Conservation (phyloP, 2,113 vertebrate genomes). For the Turdus rufiventris region DNA sequence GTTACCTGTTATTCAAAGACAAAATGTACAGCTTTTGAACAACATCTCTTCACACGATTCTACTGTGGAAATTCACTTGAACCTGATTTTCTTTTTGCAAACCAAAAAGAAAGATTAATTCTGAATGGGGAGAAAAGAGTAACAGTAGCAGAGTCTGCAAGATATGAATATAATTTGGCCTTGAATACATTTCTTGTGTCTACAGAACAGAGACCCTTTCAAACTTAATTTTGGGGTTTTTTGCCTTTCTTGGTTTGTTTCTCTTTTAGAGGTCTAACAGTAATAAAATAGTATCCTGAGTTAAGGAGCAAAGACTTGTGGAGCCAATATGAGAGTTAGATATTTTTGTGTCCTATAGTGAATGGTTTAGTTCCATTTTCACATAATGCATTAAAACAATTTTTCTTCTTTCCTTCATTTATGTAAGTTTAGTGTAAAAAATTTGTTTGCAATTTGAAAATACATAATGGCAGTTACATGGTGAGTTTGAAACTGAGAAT, state of each 20-base stretch:
- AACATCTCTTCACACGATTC: neutral
- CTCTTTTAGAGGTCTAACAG: neutral
- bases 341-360: neutral
- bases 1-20: neutral
- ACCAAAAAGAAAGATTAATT: neutral
- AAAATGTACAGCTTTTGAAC: neutral
- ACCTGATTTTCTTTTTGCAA: neutral
- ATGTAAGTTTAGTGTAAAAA: neutral
- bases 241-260: neutral
- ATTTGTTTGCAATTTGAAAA: neutral
- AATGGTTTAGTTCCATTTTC: neutral
- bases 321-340: neutral
- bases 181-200: neutral
- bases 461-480: neutral
- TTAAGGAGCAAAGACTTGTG: neutral
- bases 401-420: neutral
- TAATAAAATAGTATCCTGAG: neutral
- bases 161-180: neutral
- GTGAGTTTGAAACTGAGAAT: neutral
- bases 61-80: neutral
- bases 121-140: neutral
- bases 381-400: neutral
- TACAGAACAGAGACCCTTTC: neutral
- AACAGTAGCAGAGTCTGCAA: neutral
- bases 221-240: neutral